phyloP scores from a whole-genome alignment of 2,113 vertebrate genomes.

The Tamias sibiricus region DNA sequence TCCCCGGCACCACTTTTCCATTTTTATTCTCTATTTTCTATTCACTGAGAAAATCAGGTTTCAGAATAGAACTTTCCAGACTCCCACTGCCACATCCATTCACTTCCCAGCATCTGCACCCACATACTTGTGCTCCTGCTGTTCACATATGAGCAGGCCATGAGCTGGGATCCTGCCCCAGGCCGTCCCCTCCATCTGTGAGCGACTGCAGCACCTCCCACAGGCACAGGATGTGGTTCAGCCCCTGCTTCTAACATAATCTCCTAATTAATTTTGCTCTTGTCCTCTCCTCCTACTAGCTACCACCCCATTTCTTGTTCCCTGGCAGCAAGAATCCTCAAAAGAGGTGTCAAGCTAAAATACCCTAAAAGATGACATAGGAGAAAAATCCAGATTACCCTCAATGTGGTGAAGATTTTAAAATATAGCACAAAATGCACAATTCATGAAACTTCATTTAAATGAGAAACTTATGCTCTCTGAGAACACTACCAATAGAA shows the following conservation, averaged over 20 bases:
- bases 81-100: slow-evolving; percentile 57
- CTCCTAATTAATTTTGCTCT: background rate
- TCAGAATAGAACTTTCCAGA: slow-evolving; percentile 60
- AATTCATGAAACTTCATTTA: background rate
- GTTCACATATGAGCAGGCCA: background rate
- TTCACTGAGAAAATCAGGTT: slow-evolving; percentile 57
- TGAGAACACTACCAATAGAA: background rate
- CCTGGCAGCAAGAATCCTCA: background rate
- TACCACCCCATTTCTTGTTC: background rate
- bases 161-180: background rate
- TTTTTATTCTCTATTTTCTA: slow-evolving; percentile 51
- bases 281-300: background rate
- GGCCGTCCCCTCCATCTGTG: slow-evolving; percentile 42
- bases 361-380: background rate
- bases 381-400: background rate
- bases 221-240: background rate
- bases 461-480: background rate
- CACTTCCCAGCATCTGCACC: slow-evolving; percentile 47
- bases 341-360: background rate
- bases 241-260: background rate
- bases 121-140: slow-evolving; percentile 31
- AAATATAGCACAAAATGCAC: background rate
- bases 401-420: background rate
- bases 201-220: background rate
- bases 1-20: background rate